phyloP scores from a whole-genome alignment of 2,888 invertebrate species.

The Drosophila mercatorum region DNA sequence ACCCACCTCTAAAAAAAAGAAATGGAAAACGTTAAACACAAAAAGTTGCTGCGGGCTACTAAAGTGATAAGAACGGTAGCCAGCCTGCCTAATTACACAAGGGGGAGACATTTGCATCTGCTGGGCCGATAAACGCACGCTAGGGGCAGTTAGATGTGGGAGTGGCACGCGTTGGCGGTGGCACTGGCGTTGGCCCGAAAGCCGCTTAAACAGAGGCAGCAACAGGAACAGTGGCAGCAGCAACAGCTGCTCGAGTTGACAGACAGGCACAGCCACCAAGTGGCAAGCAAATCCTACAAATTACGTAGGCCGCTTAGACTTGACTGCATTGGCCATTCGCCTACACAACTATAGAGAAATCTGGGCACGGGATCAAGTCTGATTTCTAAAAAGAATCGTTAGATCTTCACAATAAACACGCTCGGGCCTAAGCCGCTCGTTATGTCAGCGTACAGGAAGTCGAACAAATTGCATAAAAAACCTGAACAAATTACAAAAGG shows the following conservation, averaged over 20 bases:
- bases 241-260: conserved; percentile 36
- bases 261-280: conserved; percentile 44
- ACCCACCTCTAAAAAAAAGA: conserved; percentile 15
- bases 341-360: conserved; percentile 10
- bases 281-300: conserved; percentile 59
- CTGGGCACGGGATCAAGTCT: conserved; percentile 19
- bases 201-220: conserved; percentile 44
- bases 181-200: conserved; percentile 43
- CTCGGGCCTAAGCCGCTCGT: conserved; percentile 39
- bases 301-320: conserved; percentile 46
- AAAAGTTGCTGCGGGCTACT: conserved; percentile 31
- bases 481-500: conserved; percentile 18
- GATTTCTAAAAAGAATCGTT: conserved; percentile 25
- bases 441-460: conserved; percentile 63
- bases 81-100: conserved; percentile 60
- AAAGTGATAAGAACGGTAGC: conserved; percentile 39
- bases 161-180: conserved; percentile 44
- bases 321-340: conserved; percentile 37
- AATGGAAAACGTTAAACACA: background rate
- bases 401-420: conserved; percentile 23
- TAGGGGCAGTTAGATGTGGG: conserved; percentile 15
- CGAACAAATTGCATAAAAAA: conserved; percentile 61
- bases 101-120: conserved; percentile 67
- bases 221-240: background rate
- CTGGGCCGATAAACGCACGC: conserved; percentile 40